Evolutionary conservation across 2,113 vertebrate genomes (phyloP).

Genomic region (Zapus hudsonius): DNA sequence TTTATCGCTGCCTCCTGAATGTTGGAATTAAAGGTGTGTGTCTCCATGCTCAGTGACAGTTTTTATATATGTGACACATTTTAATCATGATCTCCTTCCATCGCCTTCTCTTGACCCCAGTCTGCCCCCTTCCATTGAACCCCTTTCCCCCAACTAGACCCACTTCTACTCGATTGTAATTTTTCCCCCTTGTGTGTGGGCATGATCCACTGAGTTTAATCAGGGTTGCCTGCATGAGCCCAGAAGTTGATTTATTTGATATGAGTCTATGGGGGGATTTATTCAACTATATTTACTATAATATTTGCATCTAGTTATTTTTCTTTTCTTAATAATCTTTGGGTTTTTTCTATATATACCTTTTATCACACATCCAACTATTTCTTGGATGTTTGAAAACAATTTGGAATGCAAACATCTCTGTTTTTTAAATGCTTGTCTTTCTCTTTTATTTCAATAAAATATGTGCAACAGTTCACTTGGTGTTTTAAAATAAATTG

Average conservation of each 20-base stretch:
- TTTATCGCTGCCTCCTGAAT: no score
- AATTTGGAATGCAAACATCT: neutral
- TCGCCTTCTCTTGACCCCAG: no score
- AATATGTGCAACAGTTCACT: neutral
- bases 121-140: no score
- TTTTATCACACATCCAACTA: neutral
- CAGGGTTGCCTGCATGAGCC: no score
- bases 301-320: neutral
- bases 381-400: constrained; percentile 30
- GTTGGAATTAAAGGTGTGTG: no score
- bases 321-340: neutral
- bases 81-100: no score
- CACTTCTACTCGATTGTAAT: no score
- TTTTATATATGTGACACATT: no score
- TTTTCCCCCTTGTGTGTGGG: no score
- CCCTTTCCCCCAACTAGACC: no score
- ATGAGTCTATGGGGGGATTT: neutral
- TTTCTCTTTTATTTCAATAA: neutral
- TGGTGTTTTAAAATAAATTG: constrained; percentile 33
- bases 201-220: no score
- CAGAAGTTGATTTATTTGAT: neutral
- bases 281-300: neutral
- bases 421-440: neutral
- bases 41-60: no score
- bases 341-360: neutral